These are phyloP conservation scores for Myripristis murdjan DNA, from an alignment of 2,797 vertebrate species.

Conservation along the genomic window DNA sequence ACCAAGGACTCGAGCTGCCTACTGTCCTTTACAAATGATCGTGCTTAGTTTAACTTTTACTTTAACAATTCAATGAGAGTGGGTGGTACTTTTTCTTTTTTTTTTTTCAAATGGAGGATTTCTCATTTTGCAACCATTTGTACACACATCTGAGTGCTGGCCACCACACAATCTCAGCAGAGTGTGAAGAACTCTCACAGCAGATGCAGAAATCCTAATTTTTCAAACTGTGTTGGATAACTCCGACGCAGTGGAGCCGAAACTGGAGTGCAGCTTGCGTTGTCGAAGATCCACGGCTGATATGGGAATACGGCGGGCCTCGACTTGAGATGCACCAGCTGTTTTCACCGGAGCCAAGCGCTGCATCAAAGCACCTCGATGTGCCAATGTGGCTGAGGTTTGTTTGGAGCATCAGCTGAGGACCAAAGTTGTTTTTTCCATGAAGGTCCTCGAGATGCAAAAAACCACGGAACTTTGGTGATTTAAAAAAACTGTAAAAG, in stretches of 20 bases:
- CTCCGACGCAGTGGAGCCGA: too few species aligned
- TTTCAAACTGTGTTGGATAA: too few species aligned
- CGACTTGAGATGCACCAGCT: background rate
- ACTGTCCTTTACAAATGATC: slow-evolving; percentile 8
- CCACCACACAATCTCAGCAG: too few species aligned
- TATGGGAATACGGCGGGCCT: too few species aligned
- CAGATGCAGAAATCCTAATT: background rate
- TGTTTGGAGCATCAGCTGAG: background rate
- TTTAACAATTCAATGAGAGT: background rate
- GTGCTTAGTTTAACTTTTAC: too few species aligned
- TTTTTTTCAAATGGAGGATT: background rate
- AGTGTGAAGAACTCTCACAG: background rate
- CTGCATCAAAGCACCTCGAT: background rate
- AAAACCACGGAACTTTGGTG: background rate
- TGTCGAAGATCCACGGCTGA: background rate
- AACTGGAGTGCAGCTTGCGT: too few species aligned
- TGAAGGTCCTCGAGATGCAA: background rate
- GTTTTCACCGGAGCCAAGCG: too few species aligned
- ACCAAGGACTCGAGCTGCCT: background rate
- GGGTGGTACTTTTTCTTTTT: too few species aligned
- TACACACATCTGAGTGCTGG: slow-evolving; percentile 12
- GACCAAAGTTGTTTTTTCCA: background rate
- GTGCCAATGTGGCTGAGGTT: too few species aligned
- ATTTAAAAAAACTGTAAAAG: slow-evolving; percentile 7
- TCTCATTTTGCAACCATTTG: slow-evolving; percentile 3